Conservation (phyloP, 2,113 vertebrate species). For the Calyptommatus sinebrachiatus region DNA sequence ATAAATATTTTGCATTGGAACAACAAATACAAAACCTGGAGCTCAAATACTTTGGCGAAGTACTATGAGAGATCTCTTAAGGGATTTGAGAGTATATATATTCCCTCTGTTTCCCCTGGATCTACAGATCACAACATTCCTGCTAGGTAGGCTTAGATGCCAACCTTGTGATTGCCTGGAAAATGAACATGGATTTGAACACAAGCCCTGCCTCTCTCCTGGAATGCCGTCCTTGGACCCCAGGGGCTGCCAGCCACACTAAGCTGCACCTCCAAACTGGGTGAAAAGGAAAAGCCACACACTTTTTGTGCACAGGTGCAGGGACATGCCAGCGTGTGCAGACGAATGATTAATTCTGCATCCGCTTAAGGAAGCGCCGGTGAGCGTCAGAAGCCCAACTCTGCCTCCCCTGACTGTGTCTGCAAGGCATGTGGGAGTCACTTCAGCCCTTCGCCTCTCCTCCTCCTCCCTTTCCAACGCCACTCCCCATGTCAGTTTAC, state of each 20-base stretch:
- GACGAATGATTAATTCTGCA: slow-evolving; percentile 61
- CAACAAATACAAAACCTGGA: too few relatives aligned
- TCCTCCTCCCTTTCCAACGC: not conserved
- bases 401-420: slow-evolving; percentile 41
- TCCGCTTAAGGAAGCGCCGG: slow-evolving; percentile 26
- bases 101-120: too few relatives aligned
- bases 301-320: slow-evolving; percentile 69
- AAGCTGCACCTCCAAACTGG: not conserved
- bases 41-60: too few relatives aligned
- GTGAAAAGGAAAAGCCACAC: not conserved
- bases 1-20: too few relatives aligned
- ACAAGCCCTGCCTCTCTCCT: rapidly evolving
- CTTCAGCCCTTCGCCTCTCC: not conserved
- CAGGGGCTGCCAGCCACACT: not conserved
- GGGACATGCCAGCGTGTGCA: slow-evolving; percentile 52
- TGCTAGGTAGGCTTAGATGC: not conserved
- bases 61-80: too few relatives aligned
- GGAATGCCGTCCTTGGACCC: not conserved
- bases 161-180: not conserved
- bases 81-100: too few relatives aligned
- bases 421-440: slow-evolving; percentile 42
- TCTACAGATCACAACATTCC: not conserved
- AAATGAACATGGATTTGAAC: not conserved
- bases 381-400: slow-evolving; percentile 25
- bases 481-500: slow-evolving; percentile 53